Conservation (phyloP, 2,113 vertebrate species). For the Barbus barbus region DNA sequence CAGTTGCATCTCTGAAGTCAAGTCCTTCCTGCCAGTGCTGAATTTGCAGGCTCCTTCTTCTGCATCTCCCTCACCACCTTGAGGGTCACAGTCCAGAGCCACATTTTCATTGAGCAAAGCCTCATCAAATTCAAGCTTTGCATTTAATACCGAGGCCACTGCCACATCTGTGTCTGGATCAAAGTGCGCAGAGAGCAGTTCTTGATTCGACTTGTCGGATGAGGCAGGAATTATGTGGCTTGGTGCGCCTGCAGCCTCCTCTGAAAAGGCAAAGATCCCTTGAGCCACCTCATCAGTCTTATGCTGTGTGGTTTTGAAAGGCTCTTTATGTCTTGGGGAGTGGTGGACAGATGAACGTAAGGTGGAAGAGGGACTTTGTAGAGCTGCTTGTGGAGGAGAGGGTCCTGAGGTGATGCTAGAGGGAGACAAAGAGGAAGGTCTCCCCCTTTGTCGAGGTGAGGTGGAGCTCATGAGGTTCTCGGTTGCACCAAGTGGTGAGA, state of each 20-base stretch:
- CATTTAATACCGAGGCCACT: slow-evolving; percentile 80
- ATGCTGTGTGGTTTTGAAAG: slow-evolving; percentile 67
- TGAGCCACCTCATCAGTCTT: slow-evolving; percentile 72
- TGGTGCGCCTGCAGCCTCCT: slow-evolving; percentile 68
- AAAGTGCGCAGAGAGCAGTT: slow-evolving; percentile 70
- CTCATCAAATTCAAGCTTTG: slow-evolving; percentile 84
- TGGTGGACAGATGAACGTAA: slow-evolving; percentile 48
- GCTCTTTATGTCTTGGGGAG: slow-evolving; percentile 63
- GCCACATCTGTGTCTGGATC: slow-evolving; percentile 77
- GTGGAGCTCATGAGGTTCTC: slow-evolving; percentile 49
- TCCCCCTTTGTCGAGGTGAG: slow-evolving; percentile 67
- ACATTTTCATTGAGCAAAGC: slow-evolving; percentile 77
- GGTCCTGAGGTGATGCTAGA: slow-evolving; percentile 73
- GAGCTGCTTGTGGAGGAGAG: slow-evolving; percentile 63
- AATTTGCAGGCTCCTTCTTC: slow-evolving; percentile 29
- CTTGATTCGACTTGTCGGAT: slow-evolving; percentile 72
- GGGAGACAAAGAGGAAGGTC: slow-evolving; percentile 68
- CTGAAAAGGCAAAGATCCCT: slow-evolving; percentile 71
- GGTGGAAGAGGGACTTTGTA: slow-evolving; percentile 30
- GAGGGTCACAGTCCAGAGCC: slow-evolving; percentile 67
- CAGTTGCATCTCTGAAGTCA: slow-evolving; percentile 36
- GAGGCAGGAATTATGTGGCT: slow-evolving; percentile 65
- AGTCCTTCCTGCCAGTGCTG: slow-evolving; percentile 8
- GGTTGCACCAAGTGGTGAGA: slow-evolving; percentile 56
- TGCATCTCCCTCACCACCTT: slow-evolving; percentile 48